A percentile compares a stretch with the other conserved stretches of the same genome.
Evolutionary conservation across 2,113 vertebrate genomes (phyloP).

Genomic region (Lepus timidus): DNA sequence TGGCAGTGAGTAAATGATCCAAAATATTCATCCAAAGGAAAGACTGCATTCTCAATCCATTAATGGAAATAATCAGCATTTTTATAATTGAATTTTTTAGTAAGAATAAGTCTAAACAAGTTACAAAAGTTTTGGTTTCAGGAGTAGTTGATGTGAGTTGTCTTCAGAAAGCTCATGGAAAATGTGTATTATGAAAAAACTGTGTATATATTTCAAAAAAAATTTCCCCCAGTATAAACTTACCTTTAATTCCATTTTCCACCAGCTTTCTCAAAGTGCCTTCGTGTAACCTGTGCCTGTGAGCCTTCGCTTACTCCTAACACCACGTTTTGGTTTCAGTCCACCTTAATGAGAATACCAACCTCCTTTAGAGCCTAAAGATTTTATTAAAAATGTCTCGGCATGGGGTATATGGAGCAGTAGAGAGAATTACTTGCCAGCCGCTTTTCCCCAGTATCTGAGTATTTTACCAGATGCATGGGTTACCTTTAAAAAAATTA

Average conservation of each 20-base stretch:
- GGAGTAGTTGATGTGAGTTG: not conserved
- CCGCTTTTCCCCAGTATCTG: not conserved
- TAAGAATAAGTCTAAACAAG: conserved; percentile 44
- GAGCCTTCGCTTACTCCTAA: not conserved
- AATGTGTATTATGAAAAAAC: no score
- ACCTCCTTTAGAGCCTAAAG: conserved; percentile 29
- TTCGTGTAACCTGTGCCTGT: not conserved
- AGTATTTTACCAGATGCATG: not conserved
- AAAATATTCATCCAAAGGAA: conserved; percentile 15
- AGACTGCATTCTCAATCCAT: not conserved
- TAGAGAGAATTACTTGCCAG: not conserved
- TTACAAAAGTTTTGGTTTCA: not conserved
- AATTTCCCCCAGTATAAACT: no score
- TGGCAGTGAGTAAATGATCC: not conserved
- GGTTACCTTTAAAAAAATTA: conserved; percentile 20
- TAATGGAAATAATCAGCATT: conserved; percentile 28
- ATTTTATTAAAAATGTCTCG: conserved; percentile 38
- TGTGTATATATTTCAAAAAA: no score
- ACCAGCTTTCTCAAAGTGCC: no score
- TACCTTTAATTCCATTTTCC: no score
- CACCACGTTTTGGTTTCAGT: not conserved
- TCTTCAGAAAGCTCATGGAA: no score
- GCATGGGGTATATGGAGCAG: not conserved
- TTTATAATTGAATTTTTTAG: conserved; percentile 49
- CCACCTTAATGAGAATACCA: not conserved